Evolutionary conservation across 2,797 vertebrate genomes (phyloP), one percentile per base, ranked within the genome.

Genomic region (Varecia variegata): DNA sequence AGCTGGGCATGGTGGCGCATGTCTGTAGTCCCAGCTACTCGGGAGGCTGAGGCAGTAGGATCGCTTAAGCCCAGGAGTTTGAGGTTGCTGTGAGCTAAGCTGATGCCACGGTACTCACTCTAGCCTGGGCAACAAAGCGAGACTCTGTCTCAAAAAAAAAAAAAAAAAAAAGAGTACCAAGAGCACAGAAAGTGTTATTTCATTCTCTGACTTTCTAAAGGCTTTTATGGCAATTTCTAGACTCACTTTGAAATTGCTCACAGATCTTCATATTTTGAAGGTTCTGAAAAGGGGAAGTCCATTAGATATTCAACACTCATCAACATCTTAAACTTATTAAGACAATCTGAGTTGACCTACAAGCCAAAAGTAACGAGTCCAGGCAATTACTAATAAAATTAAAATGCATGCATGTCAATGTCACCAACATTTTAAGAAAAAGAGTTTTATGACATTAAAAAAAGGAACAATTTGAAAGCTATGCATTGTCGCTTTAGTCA

Each of bases 231-330:
- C 38, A 93, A 71, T 92, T 89, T 89, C 88, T 85, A 97, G 82
- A 73, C 77, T 84, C 47, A 79, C 54, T 89, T 93, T 10, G 7
- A 92, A 96, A 93, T 13, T 87, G 80, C 86, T 68, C 62, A 83
- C 85, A 93, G 70, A 90, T 91, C 60, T 88, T 93, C 32, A 1
- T 76, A 77, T 77, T 93, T 96, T 91, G 92, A 94, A 93, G 85
- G 43, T 45, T 94, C 88, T 88, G 43, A 67, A 91, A 97, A 95
- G 82, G 60, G 62, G 47, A 94, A 95, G n/a, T 76, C 77, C 52
- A 58, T 97, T 96, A 95, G 67, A 79, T 82, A 93, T 23, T 85
- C 74, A 92, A 88, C 65, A 91, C 70, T 91, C 43, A 95, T 23
- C 83, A 92, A 84, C 27, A 58, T 81, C 92, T 87, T 84, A 93